Evolutionary conservation across 2,113 vertebrate genomes (phyloP).

Genomic region (rabbit (Oryctolagus cuniculus)): DNA sequence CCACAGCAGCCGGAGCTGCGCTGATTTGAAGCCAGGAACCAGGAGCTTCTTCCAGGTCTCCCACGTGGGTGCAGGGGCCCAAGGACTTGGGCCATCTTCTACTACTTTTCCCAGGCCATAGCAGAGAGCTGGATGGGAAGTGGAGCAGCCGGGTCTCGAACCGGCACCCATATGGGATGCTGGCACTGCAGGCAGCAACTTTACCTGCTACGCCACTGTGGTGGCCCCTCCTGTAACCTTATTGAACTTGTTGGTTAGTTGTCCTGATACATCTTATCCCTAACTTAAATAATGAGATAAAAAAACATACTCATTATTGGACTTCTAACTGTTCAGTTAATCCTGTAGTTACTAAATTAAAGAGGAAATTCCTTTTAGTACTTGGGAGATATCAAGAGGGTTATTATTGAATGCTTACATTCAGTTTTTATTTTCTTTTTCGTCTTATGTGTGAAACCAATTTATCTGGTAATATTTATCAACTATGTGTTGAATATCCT

Average conservation of each 20-base stretch:
- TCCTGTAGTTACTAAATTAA: background rate
- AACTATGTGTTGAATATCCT: background rate
- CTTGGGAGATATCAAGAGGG: conserved; percentile 40
- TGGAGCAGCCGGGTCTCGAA: no score
- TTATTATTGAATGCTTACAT: conserved; percentile 3
- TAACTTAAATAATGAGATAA: conserved; percentile 39
- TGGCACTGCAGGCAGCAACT: no score
- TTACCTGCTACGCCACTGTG: no score
- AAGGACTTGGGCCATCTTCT: no score
- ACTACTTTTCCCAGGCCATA: no score
- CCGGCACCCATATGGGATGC: no score
- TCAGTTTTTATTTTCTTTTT: conserved; percentile 13
- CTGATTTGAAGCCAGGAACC: no score
- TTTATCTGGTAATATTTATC: conserved; percentile 16
- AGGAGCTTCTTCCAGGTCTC: no score
- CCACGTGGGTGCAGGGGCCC: no score
- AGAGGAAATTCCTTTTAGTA: background rate
- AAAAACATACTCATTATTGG: background rate
- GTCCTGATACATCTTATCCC: conserved; percentile 7
- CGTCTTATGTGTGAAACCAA: background rate
- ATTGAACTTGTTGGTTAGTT: background rate
- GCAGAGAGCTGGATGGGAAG: no score
- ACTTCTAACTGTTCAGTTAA: conserved; percentile 38
- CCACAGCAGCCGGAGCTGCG: no score
- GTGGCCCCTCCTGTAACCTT: background rate